Evolutionary conservation across 2,797 vertebrate genomes (phyloP), one percentile per base, ranked within the genome.

Genomic region (Peromyscus eremicus): DNA sequence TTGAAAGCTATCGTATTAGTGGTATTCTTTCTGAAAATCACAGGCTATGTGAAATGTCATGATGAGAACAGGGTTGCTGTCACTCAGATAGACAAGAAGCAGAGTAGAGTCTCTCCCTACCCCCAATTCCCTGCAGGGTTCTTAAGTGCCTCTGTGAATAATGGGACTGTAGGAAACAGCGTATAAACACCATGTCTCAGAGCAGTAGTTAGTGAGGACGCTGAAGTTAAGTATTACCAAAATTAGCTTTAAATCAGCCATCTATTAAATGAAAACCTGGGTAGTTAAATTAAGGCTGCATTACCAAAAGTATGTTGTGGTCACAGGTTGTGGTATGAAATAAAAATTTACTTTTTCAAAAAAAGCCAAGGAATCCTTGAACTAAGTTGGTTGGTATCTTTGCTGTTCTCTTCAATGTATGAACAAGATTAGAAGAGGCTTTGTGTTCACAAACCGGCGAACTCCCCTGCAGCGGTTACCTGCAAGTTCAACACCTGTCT

Each of bases 301-400:
- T 46, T 95, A 11, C 46, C 66, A 71, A 12, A 13, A 34, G 2
- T 80, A 17, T 37, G 27, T 43, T 81, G 46, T 95, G 52, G 27
- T 92, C 57, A 77, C 34, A 73, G 19, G 70, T 86, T 49, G 68
- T 55, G 11, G 43, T 55, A 9, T 89, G 60, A 94, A 68, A 92
- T 66, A 8, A 90, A 46, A 70, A 82, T 70, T 23, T 52, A n/a
- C n/a, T 17, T 68, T 75, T 79, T 79, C 12, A 52, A 81, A 68
- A 16, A 91, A 66, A 88, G 10, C 5, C 27, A 66, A 76, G 83
- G 66, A 80, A 80, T 89, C 17, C 40, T 71, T 49, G 12, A 55
- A 88, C 19, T 21, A 73, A 91, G 6, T 91, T 87, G 75, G 19
- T 66, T 94, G 55, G 13, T 77, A 43, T 89, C 25, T 89, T 91